Conservation (phyloP, 2,888 invertebrate genomes). For the Caenorhabditis sp. region DNA sequence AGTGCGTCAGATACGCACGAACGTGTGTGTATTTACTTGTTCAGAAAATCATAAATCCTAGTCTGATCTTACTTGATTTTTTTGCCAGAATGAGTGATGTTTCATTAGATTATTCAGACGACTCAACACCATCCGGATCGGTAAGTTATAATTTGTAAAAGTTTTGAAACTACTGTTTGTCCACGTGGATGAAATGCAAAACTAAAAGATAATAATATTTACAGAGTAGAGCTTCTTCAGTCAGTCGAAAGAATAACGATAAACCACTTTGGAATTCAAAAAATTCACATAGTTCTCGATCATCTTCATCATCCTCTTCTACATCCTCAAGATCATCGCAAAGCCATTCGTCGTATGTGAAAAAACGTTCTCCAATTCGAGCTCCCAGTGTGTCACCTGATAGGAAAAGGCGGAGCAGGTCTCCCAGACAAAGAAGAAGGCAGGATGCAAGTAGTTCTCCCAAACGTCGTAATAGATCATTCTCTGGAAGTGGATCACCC, state of each 20-base stretch:
- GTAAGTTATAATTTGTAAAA: constrained; percentile 4
- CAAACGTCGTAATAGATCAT: neutral
- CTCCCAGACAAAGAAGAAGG: constrained; percentile 5
- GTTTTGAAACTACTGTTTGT: neutral
- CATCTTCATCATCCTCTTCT: neutral
- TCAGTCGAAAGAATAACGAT: constrained; percentile 8
- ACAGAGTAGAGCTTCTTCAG: neutral
- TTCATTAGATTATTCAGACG: constrained; percentile 25
- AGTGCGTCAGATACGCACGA: no score
- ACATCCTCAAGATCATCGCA: constrained; percentile 5
- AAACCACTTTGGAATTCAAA: constrained; percentile 32
- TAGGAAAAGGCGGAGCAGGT: constrained; percentile 8
- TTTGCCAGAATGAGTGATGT: constrained; percentile 34
- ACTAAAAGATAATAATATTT: no score
- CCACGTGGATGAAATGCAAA: neutral
- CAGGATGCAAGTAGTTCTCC: constrained; percentile 2
- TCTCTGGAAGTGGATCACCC: neutral
- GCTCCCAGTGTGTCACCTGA: constrained; percentile 23
- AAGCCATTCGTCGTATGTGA: constrained; percentile 11
- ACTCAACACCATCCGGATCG: constrained; percentile 28
- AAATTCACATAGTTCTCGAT: neutral
- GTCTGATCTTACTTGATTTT: no score
- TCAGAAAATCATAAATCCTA: no score
- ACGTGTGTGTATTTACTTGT: no score
- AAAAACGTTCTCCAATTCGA: constrained; percentile 23